phyloP scores from a whole-genome alignment of 2,888 invertebrate genomes.

The Fragum sueziense region DNA sequence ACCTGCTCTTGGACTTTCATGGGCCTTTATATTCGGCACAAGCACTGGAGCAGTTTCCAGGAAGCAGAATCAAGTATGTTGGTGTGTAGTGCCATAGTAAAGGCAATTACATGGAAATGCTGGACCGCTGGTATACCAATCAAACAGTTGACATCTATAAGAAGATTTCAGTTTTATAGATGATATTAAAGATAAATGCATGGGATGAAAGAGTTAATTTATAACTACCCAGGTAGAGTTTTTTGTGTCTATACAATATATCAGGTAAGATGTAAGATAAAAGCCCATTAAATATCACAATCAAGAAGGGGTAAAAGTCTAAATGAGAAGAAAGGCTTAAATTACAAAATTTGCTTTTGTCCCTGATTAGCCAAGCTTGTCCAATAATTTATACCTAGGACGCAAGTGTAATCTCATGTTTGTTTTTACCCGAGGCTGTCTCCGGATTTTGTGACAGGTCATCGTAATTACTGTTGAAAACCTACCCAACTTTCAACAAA shows the following conservation, averaged over 20 bases:
- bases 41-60: no score
- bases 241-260: constrained; percentile 50
- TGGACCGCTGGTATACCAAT: no score
- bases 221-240: constrained; percentile 40
- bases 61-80: no score
- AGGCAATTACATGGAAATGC: no score
- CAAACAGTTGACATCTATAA: no score
- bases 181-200: neutral
- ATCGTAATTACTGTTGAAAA: constrained; percentile 48
- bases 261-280: constrained; percentile 55
- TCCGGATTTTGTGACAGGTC: constrained; percentile 53
- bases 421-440: constrained; percentile 61
- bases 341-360: constrained; percentile 63
- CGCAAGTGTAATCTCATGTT: constrained; percentile 61
- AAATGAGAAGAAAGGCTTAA: constrained; percentile 54
- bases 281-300: constrained; percentile 59
- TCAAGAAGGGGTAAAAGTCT: constrained; percentile 59
- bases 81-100: no score
- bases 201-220: constrained; percentile 36
- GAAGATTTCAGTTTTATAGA: neutral
- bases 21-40: no score
- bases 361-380: constrained; percentile 56
- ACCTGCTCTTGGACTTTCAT: no score
- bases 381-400: constrained; percentile 63
- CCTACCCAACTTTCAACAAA: constrained; percentile 40